Evolutionary conservation across 2,888 invertebrate species (phyloP).

Genomic region (Drosophila austrosaltans): DNA sequence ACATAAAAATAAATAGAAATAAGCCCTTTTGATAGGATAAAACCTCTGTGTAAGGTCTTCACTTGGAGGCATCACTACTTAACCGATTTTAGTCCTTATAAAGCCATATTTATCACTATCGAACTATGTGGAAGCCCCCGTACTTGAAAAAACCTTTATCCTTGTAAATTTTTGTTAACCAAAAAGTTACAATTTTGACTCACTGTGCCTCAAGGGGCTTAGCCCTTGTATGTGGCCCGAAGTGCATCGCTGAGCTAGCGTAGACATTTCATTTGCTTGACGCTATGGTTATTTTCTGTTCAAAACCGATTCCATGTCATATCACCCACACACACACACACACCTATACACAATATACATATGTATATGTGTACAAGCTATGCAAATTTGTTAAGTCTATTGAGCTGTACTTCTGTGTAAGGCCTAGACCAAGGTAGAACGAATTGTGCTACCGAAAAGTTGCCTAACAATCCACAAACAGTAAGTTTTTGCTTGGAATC

Average conservation of each 20-base stretch:
- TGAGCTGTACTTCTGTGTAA: constrained; percentile 50
- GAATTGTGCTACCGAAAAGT: constrained; percentile 36
- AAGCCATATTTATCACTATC: too few relatives aligned
- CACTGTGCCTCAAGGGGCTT: not conserved
- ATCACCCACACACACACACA: not conserved
- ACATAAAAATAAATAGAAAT: too few relatives aligned
- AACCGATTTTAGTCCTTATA: too few relatives aligned
- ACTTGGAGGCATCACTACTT: too few relatives aligned
- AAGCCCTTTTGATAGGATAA: too few relatives aligned
- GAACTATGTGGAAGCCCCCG: too few relatives aligned
- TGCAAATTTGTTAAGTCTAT: constrained; percentile 72
- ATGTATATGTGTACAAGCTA: constrained; percentile 15
- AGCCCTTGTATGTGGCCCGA: not conserved
- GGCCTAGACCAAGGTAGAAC: constrained; percentile 31
- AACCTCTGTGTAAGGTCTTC: too few relatives aligned
- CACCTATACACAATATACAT: not conserved
- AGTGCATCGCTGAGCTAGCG: not conserved
- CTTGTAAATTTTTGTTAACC: too few relatives aligned
- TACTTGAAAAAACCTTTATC: too few relatives aligned
- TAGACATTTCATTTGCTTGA: constrained; percentile 2
- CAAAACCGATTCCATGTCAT: constrained; percentile 6
- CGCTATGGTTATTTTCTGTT: not conserved
- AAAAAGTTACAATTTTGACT: not conserved
- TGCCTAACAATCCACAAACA: constrained; percentile 39
- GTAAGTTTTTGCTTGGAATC: not conserved